Evolutionary conservation across 2,888 invertebrate species (phyloP).

Genomic region (Charanyca ferruginea): DNA sequence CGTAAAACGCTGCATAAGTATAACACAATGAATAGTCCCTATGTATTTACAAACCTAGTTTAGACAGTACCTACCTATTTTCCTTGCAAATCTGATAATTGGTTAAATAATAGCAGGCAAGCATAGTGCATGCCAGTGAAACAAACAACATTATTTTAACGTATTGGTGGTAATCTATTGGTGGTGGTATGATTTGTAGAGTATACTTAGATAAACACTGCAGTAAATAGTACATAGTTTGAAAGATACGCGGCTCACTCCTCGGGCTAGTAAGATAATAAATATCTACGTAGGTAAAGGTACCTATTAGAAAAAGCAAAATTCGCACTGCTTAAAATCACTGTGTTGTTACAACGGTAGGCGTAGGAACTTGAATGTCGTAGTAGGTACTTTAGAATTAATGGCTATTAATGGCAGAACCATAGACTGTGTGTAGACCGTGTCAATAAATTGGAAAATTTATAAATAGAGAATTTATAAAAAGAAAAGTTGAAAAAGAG

Average conservation of each 20-base stretch:
- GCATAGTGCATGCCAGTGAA: constrained; percentile 62
- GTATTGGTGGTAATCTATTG: constrained; percentile 61
- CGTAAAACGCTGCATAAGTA: constrained; percentile 73
- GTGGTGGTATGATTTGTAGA: constrained; percentile 66
- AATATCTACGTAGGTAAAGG: constrained; percentile 18
- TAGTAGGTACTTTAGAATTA: constrained; percentile 42
- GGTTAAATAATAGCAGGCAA: constrained; percentile 49
- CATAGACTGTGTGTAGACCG: constrained; percentile 52
- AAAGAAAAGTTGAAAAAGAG: too few species aligned
- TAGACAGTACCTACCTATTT: constrained; percentile 44
- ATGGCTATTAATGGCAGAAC: constrained; percentile 39
- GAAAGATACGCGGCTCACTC: constrained; percentile 35
- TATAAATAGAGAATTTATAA: too few species aligned
- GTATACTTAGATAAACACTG: constrained; percentile 48
- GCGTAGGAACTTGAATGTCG: constrained; percentile 32
- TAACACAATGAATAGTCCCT: constrained; percentile 36
- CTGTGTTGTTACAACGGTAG: constrained; percentile 38
- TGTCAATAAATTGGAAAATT: constrained; percentile 16
- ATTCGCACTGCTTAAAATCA: constrained; percentile 62
- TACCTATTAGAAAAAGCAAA: constrained; percentile 27
- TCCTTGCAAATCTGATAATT: constrained; percentile 51
- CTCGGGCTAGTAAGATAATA: constrained; percentile 31
- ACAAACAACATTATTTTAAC: constrained; percentile 41
- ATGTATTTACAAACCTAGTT: constrained; percentile 59
- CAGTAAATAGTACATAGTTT: constrained; percentile 51